Evolutionary conservation across 1,140 invertebrate genomes (phyloP), one percentile per base, ranked within the genome.

Genomic region (Orius insidiosus): DNA sequence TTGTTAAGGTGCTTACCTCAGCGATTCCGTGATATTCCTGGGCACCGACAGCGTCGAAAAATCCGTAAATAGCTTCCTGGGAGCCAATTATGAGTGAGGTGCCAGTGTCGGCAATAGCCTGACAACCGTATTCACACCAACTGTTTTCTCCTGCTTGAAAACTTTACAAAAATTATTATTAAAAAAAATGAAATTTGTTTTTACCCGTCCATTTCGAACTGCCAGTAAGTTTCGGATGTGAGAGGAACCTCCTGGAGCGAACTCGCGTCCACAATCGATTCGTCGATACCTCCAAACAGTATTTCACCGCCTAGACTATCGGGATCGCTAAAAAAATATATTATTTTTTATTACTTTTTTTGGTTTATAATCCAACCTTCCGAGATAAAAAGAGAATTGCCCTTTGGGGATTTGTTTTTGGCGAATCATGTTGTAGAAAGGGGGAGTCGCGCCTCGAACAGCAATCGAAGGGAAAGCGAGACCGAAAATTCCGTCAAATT

Each of bases 171-270:
- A n/a, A n/a, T n/a, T n/a, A 24, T 4, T 4, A 37, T 37, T 37
- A 37, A 24, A 24, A 24, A 7, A 7, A 7, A 24, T 24, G 7
- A 24, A 24, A n/a, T n/a, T n/a, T 11, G 35, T 60, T 24, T 24
- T 24, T 59, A 74, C 75, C 63, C 62, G 56, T 96, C 87, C 81
- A 98, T 85, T 57, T 70, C 74, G 63, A 98, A 93, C 70, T 98
- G 90, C 95, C 95, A 98, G 64, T 98, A 98, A 34, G 79, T 85
- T 67, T 89, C 74, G 44, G 72, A 73, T 49, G 78, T 76, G 0
- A 98, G 85, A n/a, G 80, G 74, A 43, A 90, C 69, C 63, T 94
- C 96, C 5, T 83, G 92, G 59, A 98, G 87, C 50, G 87, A 73
- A 11, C 89, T 93, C 49, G 66, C 69, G 43, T 76, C 67, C 3